A percentile compares a stretch with the other conserved stretches of the same genome.
phyloP scores from a whole-genome alignment of 1,140 invertebrate genomes.

The Caenorhabditis latens region DNA sequence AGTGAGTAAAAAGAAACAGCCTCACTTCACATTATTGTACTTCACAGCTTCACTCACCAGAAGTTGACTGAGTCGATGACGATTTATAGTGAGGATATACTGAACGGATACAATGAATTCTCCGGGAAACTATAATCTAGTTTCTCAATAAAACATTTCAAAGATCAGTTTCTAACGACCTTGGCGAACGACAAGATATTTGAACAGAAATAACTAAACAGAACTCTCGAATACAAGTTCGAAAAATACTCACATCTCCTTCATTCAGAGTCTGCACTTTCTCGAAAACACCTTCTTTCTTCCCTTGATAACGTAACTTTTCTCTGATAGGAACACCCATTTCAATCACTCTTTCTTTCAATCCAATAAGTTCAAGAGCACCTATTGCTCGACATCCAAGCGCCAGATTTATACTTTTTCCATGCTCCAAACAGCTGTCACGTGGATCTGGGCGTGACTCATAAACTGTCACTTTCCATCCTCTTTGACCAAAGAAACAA shows the following conservation, averaged over 20 bases:
- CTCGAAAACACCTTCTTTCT: neutral
- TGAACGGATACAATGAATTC: conserved; percentile 79
- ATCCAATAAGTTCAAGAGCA: conserved; percentile 85
- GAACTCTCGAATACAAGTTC: neutral
- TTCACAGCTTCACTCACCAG: conserved; percentile 87
- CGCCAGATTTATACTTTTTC: conserved; percentile 93
- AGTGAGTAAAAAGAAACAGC: neutral
- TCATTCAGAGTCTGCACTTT: neutral
- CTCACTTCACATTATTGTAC: conserved; percentile 83
- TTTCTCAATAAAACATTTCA: too few species aligned
- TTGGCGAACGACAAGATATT: too few species aligned
- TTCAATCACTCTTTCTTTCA: conserved; percentile 84
- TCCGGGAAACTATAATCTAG: neutral
- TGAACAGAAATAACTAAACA: too few species aligned
- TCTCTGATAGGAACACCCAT: conserved; percentile 70
- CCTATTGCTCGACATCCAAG: conserved; percentile 87
- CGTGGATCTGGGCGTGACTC: conserved; percentile 84
- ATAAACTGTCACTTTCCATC: conserved; percentile 87
- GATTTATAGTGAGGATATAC: conserved; percentile 92
- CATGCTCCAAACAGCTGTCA: conserved; percentile 77
- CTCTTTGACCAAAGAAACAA: conserved; percentile 87
- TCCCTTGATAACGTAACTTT: conserved; percentile 60
- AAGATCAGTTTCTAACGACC: too few species aligned
- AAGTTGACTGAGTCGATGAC: conserved; percentile 87
- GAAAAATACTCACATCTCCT: neutral